Conservation (phyloP, 2,888 invertebrate species). For the Didymodactylos carnosus region DNA sequence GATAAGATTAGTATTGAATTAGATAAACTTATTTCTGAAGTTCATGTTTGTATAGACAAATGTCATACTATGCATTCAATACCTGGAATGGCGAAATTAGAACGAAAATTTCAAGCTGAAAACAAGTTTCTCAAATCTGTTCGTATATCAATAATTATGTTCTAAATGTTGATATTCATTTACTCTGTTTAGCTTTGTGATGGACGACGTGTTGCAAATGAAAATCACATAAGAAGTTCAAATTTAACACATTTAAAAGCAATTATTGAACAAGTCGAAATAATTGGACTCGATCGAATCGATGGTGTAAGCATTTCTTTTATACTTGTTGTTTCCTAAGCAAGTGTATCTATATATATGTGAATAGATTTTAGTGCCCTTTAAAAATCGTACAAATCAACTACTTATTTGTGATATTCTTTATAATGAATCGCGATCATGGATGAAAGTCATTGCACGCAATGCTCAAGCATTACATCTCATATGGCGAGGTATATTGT, state of each 20-base stretch:
- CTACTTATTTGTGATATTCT: neutral
- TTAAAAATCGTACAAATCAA: neutral
- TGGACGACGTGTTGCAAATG: neutral
- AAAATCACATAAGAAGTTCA: neutral
- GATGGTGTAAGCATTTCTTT: neutral
- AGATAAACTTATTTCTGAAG: neutral
- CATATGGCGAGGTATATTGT: too few relatives aligned
- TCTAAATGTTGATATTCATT: too few relatives aligned
- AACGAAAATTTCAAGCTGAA: neutral
- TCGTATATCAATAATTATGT: too few relatives aligned
- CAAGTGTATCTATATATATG: too few relatives aligned
- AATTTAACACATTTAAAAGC: neutral
- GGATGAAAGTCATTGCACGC: neutral
- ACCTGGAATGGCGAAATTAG: neutral
- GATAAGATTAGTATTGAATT: neutral
- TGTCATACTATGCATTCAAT: neutral
- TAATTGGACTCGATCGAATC: neutral
- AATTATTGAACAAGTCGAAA: neutral
- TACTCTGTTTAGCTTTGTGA: neutral
- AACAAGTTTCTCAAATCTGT: neutral
- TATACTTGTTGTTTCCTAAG: too few relatives aligned
- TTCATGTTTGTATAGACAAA: neutral
- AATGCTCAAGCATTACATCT: neutral
- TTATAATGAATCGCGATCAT: neutral
- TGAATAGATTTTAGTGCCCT: neutral